Base-by-base conservation (phyloP, 2,797 vertebrate genomes). In the Peromyscus melanophrys region DNA sequence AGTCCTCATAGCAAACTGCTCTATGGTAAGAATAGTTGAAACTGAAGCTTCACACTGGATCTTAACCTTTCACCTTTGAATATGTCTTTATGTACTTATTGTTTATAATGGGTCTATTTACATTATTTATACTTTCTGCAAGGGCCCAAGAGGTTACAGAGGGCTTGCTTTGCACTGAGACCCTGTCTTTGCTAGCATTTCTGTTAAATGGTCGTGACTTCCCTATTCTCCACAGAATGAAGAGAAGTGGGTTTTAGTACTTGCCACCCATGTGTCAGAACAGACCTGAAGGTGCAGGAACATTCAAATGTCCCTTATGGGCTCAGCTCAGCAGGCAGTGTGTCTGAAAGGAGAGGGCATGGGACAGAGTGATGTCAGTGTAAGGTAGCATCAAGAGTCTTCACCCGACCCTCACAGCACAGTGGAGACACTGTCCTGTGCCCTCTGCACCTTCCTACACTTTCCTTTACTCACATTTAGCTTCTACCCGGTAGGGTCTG, bases 151-250 rank as follows among this genome's bases (percentile, higher is more conserved):
- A 55, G 19, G 4, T 37, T 52, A 57, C 4, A 25, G 4, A 29
- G 85, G 31, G 13, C 23, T 49, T 67, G 2, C 13, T 90, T 85
- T 90, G 57, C 46, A 78, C 23, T 4, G 6, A 93, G 63, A 86
- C 86, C 7, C 25, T n/a, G n/a, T 14, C 61, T 65, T 85, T 86
- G 27, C 37, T 90, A 92, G 52, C 40, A 89, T 57, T 96, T 88
- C 63, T 43, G 37, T 40, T 25, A 71, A 59, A 14, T 57, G 57
- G 27, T 77, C 59, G 67, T 25, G 83, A 61, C 46, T 95, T 82
- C 77, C 67, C 21, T 78, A 34, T 75, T 65, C 21, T 82, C 37
- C 83, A 2, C 23, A 85, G 80, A 88, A 55, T 9, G 31, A 57
- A 94, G 9, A 17, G 8, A 57, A 52, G n/a, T 25, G 59, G 13